phyloP scores from a whole-genome alignment of 1,140 invertebrate species.

The Scaptomyza montana region DNA sequence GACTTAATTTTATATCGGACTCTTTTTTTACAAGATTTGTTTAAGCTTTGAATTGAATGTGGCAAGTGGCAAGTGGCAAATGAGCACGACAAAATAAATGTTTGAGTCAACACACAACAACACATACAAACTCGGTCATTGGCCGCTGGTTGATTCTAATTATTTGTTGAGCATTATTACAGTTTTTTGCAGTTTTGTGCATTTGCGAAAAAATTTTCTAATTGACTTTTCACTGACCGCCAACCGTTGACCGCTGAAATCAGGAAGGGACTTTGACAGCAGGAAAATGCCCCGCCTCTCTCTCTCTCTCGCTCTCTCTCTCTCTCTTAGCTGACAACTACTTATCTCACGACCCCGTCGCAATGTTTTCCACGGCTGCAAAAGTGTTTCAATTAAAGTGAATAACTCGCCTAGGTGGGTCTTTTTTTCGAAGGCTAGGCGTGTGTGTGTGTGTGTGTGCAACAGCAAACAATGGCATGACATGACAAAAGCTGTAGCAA shows the following conservation, averaged over 20 bases:
- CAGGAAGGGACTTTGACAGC: constrained; percentile 4
- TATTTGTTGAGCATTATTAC: background rate
- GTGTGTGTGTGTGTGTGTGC: constrained; percentile 16
- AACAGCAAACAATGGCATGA: constrained; percentile 17
- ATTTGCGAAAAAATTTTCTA: constrained; percentile 13
- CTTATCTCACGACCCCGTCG: background rate
- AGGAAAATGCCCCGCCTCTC: background rate
- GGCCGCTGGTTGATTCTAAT: constrained; percentile 3
- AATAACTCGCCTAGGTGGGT: background rate
- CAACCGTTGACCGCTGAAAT: background rate
- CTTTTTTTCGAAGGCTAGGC: background rate
- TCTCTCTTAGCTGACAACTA: background rate
- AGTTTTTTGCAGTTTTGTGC: background rate
- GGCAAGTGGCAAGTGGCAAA: too few species aligned
- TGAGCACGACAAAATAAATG: background rate
- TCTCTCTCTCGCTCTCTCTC: too few species aligned
- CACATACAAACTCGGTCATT: background rate
- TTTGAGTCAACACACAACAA: constrained; percentile 7
- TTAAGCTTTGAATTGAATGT: too few species aligned
- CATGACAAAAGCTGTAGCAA: constrained; percentile 9
- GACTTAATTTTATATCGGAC: too few species aligned
- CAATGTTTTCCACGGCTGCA: constrained; percentile 26
- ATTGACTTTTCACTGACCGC: constrained; percentile 22
- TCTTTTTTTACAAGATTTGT: too few species aligned
- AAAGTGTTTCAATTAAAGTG: constrained; percentile 52